Conservation (phyloP, 2,113 vertebrate genomes). For the Aphyosemion australe region DNA sequence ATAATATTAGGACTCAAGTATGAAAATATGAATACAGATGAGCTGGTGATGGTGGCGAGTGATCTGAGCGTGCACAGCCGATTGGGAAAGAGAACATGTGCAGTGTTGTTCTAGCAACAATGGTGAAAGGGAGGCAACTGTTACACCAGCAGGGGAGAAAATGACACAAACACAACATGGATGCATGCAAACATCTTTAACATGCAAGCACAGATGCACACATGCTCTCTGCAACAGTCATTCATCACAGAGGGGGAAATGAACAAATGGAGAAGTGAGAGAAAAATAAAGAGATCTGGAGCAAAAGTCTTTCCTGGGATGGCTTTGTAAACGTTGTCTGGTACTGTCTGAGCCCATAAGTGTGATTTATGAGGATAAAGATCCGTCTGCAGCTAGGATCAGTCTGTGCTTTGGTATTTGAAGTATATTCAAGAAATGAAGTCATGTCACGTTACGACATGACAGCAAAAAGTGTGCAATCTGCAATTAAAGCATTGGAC, state of each 20-base stretch:
- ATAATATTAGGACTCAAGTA: conserved; percentile 40
- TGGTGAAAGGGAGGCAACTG: conserved; percentile 56
- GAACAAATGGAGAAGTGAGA: conserved; percentile 35
- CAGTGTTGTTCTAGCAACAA: conserved; percentile 36
- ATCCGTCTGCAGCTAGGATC: conserved; percentile 3
- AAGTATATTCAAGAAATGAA: conserved; percentile 15
- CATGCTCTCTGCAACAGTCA: conserved; percentile 21
- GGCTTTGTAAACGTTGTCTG: conserved; percentile 1
- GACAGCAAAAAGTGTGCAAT: conserved; percentile 23
- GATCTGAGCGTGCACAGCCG: conserved; percentile 1
- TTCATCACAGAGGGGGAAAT: conserved; percentile 52
- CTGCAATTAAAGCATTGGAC: conserved; percentile 11
- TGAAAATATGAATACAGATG: conserved; percentile 63
- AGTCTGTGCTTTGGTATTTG: conserved; percentile 6
- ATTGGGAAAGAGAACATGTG: conserved; percentile 66
- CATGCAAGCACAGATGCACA: conserved; percentile 44
- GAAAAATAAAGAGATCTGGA: conserved; percentile 11
- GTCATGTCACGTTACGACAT: conserved; percentile 28
- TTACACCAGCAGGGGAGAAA: conserved; percentile 42
- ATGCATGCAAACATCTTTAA: conserved; percentile 40
- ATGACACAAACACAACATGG: conserved; percentile 16
- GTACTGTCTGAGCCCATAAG: background rate
- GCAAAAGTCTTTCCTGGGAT: conserved; percentile 18
- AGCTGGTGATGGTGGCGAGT: conserved; percentile 17
- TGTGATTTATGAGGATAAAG: conserved; percentile 12